A percentile compares a stretch with the other conserved stretches of the same genome.
These are phyloP conservation scores for Drosophila persimilis DNA, from an alignment of 1,140 invertebrate species.

Conservation along the genomic window DNA sequence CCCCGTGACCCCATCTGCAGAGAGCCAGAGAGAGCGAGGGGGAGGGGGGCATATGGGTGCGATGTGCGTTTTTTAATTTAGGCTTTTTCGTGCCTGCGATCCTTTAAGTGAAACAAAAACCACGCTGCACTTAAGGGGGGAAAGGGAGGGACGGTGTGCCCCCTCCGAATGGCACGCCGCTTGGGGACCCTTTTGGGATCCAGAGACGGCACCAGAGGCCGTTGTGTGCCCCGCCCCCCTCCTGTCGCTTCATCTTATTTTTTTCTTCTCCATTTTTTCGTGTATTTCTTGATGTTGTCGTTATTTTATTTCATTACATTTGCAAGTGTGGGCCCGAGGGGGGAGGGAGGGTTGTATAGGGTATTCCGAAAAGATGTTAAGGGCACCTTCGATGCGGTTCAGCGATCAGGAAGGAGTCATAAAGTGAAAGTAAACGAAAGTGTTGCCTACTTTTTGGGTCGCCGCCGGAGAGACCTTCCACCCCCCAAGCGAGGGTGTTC, in stretches of 20 bases:
- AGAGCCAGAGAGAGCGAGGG: no score
- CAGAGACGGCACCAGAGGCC: not conserved
- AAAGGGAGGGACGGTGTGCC: not conserved
- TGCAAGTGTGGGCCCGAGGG: conserved; percentile 5
- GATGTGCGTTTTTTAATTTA: conserved; percentile 52
- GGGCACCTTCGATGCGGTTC: conserved; percentile 3
- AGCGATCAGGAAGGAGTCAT: no score
- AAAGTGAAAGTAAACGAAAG: not conserved
- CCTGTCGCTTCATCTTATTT: conserved; percentile 3
- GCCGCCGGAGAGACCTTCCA: not conserved
- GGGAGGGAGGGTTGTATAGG: conserved; percentile 8
- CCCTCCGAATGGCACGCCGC: no score
- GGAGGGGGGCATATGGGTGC: not conserved
- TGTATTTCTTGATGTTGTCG: conserved; percentile 24
- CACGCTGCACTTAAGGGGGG: conserved; percentile 20
- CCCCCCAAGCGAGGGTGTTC: no score
- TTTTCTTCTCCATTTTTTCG: conserved; percentile 6
- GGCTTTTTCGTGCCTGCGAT: conserved; percentile 13
- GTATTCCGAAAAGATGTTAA: conserved; percentile 12
- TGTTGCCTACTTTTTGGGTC: not conserved
- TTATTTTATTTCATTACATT: conserved; percentile 57
- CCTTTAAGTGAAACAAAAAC: not conserved
- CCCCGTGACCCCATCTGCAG: conserved; percentile 1
- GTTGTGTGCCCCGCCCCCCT: not conserved
- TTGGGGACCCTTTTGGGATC: conserved; percentile 23